Evolutionary conservation across 2,797 vertebrate species (phyloP).

Genomic region (Phataginus tricuspis): DNA sequence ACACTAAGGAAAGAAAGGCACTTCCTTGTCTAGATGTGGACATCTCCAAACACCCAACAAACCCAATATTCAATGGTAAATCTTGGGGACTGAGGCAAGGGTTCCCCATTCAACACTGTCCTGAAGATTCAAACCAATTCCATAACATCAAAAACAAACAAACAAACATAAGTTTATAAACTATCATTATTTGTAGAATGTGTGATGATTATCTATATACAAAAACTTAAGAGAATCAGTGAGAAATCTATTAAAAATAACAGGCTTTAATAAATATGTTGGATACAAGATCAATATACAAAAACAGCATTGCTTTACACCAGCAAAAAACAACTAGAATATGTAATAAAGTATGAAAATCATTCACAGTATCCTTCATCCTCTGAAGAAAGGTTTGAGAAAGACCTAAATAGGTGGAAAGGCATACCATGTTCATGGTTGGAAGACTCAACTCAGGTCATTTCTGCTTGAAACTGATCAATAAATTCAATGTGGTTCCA

Average conservation of each 20-base stretch:
- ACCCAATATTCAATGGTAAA: no score
- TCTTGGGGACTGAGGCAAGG: no score
- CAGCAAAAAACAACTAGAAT: not conserved
- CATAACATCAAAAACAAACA: not conserved
- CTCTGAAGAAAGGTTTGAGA: not conserved
- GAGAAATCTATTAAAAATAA: not conserved
- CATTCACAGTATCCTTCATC: not conserved
- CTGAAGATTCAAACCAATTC: not conserved
- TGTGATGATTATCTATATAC: not conserved
- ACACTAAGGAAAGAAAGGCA: not conserved
- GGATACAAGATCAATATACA: not conserved
- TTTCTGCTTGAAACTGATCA: not conserved
- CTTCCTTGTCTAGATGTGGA: not conserved
- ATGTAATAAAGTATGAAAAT: not conserved
- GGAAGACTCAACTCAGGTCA: not conserved
- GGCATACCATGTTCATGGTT: not conserved
- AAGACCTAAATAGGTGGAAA: not conserved
- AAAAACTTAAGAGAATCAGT: not conserved
- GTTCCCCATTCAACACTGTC: not conserved
- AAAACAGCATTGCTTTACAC: not conserved
- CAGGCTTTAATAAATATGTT: not conserved
- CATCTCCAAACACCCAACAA: not conserved
- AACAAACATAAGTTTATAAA: not conserved
- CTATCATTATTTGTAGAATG: not conserved
- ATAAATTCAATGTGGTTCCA: not conserved